phyloP scores from a whole-genome alignment of 2,888 invertebrate genomes.

The Nemurella pictetii region DNA sequence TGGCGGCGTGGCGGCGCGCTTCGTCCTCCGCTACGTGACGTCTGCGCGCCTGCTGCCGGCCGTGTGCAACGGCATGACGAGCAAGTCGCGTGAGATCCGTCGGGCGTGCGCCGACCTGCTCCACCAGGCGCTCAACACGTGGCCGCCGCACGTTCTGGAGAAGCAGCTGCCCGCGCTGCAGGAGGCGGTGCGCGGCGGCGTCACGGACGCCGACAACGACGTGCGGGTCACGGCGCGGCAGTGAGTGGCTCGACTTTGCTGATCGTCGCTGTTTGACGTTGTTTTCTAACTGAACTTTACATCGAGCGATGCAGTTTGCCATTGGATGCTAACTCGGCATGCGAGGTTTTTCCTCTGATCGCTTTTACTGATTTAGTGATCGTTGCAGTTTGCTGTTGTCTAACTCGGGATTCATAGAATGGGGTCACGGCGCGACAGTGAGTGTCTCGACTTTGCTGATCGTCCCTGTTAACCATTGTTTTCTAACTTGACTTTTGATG shows the following conservation, averaged over 20 bases:
- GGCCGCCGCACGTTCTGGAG: constrained; percentile 84
- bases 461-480: too few species aligned
- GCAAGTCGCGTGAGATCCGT: constrained; percentile 92
- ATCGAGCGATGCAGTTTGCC: too few species aligned
- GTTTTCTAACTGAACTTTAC: too few species aligned
- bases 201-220: constrained; percentile 91
- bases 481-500: too few species aligned
- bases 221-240: constrained; percentile 81
- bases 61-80: constrained; percentile 72
- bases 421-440: too few species aligned
- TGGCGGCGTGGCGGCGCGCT: constrained; percentile 81
- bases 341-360: too few species aligned
- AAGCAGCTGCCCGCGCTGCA: constrained; percentile 75
- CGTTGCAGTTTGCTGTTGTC: too few species aligned
- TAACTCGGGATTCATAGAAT: too few species aligned
- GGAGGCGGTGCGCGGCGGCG: constrained; percentile 83
- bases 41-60: constrained; percentile 79
- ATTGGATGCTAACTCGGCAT: too few species aligned
- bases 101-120: constrained; percentile 78
- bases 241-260: constrained; percentile 57
- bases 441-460: too few species aligned
- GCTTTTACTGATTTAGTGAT: too few species aligned
- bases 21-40: constrained; percentile 84
- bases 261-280: too few species aligned
- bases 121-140: constrained; percentile 78